phyloP scores from a whole-genome alignment of 2,113 vertebrate genomes.

The Clarias batrachus region DNA sequence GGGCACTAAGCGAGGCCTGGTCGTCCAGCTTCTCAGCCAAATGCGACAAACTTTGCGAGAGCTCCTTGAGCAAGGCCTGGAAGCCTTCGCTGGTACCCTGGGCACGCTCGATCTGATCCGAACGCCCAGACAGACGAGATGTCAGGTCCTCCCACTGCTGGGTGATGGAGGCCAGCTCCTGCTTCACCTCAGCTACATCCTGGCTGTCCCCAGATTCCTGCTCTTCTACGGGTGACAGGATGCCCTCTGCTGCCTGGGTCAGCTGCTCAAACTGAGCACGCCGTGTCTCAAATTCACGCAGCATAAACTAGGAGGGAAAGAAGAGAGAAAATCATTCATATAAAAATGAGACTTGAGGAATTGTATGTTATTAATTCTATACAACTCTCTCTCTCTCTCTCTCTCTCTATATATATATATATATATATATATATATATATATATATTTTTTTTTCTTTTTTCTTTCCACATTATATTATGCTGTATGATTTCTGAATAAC shows the following conservation, averaged over 20 bases:
- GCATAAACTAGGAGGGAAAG: conserved; percentile 83
- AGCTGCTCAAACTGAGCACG: conserved; percentile 90
- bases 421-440: neutral
- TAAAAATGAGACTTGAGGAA: neutral
- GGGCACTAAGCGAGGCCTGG: conserved; percentile 84
- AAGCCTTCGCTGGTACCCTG: conserved; percentile 87
- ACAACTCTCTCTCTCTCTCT: too few relatives aligned
- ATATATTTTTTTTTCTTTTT: neutral
- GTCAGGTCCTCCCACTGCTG: conserved; percentile 88
- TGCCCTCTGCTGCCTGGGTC: conserved; percentile 86
- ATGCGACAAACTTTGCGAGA: conserved; percentile 80
- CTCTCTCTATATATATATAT: too few relatives aligned
- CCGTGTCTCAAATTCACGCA: conserved; percentile 95
- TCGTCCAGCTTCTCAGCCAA: conserved; percentile 81
- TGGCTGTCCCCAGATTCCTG: conserved; percentile 75
- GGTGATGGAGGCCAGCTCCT: conserved; percentile 83
- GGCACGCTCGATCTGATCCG: conserved; percentile 87
- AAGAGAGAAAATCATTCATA: neutral
- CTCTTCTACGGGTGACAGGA: conserved; percentile 74
- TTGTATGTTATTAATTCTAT: neutral
- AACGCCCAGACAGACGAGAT: conserved; percentile 79
- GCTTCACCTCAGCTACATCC: conserved; percentile 76
- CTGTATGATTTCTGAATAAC: neutral
- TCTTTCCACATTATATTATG: neutral
- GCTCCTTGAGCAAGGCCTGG: conserved; percentile 81